phyloP scores from a whole-genome alignment of 2,113 vertebrate species.

The Etia nguti region DNA sequence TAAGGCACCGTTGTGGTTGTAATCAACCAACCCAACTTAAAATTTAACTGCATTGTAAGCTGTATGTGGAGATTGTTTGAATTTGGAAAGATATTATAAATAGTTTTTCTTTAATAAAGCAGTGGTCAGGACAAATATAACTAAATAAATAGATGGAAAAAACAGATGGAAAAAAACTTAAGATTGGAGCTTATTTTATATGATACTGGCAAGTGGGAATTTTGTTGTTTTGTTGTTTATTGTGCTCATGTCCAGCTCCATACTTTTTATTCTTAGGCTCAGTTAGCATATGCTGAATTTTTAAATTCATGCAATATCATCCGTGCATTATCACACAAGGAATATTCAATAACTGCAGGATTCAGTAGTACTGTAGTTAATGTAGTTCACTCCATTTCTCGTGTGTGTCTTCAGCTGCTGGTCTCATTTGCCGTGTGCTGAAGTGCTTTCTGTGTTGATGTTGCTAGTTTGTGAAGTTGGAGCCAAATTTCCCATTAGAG shows the following conservation, averaged over 20 bases:
- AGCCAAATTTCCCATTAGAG: background rate
- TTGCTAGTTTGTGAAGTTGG: background rate
- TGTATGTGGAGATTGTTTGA: background rate
- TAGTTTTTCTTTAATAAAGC: background rate
- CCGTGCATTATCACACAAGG: rapidly evolving
- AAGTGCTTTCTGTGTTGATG: background rate
- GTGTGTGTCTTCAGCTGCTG: background rate
- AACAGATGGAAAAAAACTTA: rapidly evolving
- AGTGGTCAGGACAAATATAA: background rate
- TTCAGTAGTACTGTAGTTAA: background rate
- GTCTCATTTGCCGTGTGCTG: background rate
- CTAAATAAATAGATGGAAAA: background rate
- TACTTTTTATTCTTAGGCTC: background rate
- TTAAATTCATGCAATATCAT: background rate
- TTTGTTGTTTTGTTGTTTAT: background rate
- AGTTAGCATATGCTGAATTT: background rate
- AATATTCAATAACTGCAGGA: background rate
- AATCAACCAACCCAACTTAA: background rate
- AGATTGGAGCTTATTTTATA: background rate
- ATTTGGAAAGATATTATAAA: background rate
- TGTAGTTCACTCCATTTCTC: background rate
- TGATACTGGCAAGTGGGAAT: rapidly evolving
- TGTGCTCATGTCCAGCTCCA: rapidly evolving
- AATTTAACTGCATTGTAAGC: background rate
- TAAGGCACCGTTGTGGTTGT: background rate